Evolutionary conservation across 2,888 invertebrate species (phyloP).

Genomic region (Chloroclysta siterata): DNA sequence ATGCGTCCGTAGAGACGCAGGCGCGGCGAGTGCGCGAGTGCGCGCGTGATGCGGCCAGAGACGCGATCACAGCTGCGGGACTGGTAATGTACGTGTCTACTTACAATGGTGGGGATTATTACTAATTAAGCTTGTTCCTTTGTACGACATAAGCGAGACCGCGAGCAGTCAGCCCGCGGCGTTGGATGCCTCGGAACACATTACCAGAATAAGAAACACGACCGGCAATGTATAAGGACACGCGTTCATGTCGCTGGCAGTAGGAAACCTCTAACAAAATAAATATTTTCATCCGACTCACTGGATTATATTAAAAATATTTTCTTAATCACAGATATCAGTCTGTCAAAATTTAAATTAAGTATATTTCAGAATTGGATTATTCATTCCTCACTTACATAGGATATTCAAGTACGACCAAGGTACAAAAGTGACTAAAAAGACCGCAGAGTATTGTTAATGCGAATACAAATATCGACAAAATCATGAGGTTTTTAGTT

Average conservation of each 20-base stretch:
- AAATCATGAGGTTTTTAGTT: constrained; percentile 61
- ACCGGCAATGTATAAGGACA: constrained; percentile 70
- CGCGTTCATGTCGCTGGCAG: constrained; percentile 71
- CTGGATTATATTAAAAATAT: constrained; percentile 85
- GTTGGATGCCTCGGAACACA: constrained; percentile 55
- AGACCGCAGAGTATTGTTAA: constrained; percentile 81
- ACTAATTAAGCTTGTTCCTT: constrained; percentile 71
- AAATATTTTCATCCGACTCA: constrained; percentile 84
- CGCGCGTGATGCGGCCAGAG: constrained; percentile 39
- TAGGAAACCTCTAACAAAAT: constrained; percentile 82
- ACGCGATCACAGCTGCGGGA: constrained; percentile 34
- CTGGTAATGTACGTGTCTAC: constrained; percentile 47
- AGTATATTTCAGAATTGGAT: constrained; percentile 85
- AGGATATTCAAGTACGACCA: constrained; percentile 80
- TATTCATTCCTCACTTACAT: constrained; percentile 79
- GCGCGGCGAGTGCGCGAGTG: constrained; percentile 64
- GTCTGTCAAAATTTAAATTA: constrained; percentile 85
- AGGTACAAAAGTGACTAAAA: constrained; percentile 84
- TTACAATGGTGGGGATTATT: constrained; percentile 62
- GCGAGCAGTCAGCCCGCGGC: constrained; percentile 51
- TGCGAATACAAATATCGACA: constrained; percentile 68
- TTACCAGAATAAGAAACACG: constrained; percentile 69
- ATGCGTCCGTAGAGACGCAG: constrained; percentile 60
- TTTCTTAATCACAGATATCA: constrained; percentile 85
- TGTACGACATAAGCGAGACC: constrained; percentile 60